Conservation (phyloP, 2,888 invertebrate species). For the Alsophila aescularia region DNA sequence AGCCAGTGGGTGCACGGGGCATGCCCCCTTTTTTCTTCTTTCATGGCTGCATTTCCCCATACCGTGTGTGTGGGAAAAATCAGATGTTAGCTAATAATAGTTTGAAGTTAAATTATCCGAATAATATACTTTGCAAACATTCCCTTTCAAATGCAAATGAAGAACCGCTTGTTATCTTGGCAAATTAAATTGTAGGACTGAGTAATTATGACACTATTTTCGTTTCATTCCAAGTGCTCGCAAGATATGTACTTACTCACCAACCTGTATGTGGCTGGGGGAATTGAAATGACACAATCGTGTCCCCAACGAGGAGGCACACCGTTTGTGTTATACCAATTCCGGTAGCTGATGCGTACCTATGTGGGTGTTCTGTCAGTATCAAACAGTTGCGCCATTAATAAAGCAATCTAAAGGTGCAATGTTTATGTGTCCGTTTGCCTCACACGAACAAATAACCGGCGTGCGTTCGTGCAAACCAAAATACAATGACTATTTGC, state of each 20-base stretch:
- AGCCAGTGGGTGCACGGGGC: too few relatives aligned
- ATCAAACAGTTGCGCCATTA: conserved; percentile 21
- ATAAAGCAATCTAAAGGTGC: conserved; percentile 41
- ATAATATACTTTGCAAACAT: not conserved
- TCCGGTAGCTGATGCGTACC: not conserved
- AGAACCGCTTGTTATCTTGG: conserved; percentile 4
- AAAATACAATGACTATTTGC: conserved; percentile 26
- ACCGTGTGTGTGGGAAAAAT: too few relatives aligned
- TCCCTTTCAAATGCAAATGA: not conserved
- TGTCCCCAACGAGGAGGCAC: not conserved
- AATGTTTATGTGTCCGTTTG: conserved; percentile 41
- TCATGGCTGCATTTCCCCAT: too few relatives aligned
- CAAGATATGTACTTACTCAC: not conserved
- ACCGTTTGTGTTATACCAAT: conserved; percentile 4
- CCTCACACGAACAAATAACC: conserved; percentile 33
- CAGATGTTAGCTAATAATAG: too few relatives aligned
- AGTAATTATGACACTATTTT: conserved; percentile 9
- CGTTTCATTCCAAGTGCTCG: conserved; percentile 10
- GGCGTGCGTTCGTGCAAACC: conserved; percentile 19
- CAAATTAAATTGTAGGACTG: conserved; percentile 5
- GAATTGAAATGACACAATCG: conserved; percentile 9
- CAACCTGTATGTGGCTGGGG: not conserved
- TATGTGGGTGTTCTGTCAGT: not conserved
- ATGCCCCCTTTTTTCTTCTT: too few relatives aligned
- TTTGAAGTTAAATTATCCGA: not conserved